Evolutionary conservation across 2,113 vertebrate genomes (phyloP), one percentile per base, ranked within the genome.

Genomic region (Oostethus manadensis): DNA sequence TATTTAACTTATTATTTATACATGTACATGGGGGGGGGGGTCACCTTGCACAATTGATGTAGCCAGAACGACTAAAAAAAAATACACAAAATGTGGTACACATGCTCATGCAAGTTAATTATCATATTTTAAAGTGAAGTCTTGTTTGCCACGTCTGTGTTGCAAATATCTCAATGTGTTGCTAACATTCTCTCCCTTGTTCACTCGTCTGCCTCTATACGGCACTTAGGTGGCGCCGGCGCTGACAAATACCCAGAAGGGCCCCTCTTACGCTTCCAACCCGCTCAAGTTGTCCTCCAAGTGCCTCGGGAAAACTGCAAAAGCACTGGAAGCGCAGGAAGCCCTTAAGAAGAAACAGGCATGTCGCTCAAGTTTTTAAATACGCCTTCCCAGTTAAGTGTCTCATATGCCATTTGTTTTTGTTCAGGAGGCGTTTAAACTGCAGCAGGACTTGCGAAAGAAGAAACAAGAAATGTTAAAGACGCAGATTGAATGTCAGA

Each of bases 391-490:
- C 33, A 11, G 11, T n/a, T 20, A 11, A 20, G 18, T 21, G 17
- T 14, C 35, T 26, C 2, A 17, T 14, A 18, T 54, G 17, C n/a
- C 18, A 38, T 54, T 74, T 68, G 50, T 40, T 20, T 67, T 6
- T 0, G 20, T 74, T 16, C 26, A 99, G 97, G 96, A 99, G 77
- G 90, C 96, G 48, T 81, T 99, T 76, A 98, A 98, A 67, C 86
- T 99, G 54, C 96, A 99, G 60, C 95, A 98, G 72, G 97, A 97
- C 80, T 98, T 98, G 97, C 93, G 92, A 61, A 99, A 97, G 88
- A 98, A 97, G 88, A 97, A 93, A 76, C 96, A 98, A 66, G 96
- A 98, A 88, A 91, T 99, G 91, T 85, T 99, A 57, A 92, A 97
- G 84, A 94, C 93, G 49, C 95, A 97, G 79, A 99, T 99, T 58